A percentile compares a stretch with the other conserved stretches of the same genome.
Conservation (phyloP, 1,140 invertebrate species). For the Wasmannia auropunctata region DNA sequence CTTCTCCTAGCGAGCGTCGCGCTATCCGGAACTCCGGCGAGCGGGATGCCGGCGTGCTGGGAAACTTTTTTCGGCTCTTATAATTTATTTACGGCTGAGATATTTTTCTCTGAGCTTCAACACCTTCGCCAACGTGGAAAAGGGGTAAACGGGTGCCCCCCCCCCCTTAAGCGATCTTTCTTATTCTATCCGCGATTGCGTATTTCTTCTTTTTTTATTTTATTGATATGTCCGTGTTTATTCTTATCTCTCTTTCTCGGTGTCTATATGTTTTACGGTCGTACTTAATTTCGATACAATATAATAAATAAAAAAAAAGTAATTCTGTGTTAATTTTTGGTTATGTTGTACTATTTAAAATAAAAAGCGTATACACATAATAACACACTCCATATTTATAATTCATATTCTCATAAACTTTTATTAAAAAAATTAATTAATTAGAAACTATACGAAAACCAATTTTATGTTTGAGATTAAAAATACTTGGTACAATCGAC, state of each 20-base stretch:
- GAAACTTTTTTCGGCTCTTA: conserved; percentile 70
- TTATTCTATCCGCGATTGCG: conserved; percentile 17
- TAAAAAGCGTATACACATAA: neutral
- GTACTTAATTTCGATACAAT: neutral
- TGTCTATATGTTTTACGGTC: neutral
- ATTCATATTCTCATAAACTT: neutral
- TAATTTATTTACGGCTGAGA: conserved; percentile 74
- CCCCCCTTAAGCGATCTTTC: conserved; percentile 12
- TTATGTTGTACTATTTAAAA: neutral
- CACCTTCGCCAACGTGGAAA: conserved; percentile 5
- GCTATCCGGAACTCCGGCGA: conserved; percentile 52
- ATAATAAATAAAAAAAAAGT: no score
- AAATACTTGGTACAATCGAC: neutral
- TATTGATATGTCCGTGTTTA: neutral
- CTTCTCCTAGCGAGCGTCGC: conserved; percentile 55
- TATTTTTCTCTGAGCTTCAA: conserved; percentile 65
- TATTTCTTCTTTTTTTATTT: neutral
- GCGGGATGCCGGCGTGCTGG: conserved; percentile 49
- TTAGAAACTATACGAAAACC: neutral
- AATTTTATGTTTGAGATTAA: neutral
- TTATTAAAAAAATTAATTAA: neutral
- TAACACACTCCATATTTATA: neutral
- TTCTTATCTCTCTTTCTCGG: neutral
- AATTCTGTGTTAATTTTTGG: neutral
- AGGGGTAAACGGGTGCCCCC: neutral